Percentiles rank a stretch among this genome's conserved stretches.
Evolutionary conservation across 2,888 invertebrate genomes (phyloP).

Genomic region (Dorcus parallelipipedus): DNA sequence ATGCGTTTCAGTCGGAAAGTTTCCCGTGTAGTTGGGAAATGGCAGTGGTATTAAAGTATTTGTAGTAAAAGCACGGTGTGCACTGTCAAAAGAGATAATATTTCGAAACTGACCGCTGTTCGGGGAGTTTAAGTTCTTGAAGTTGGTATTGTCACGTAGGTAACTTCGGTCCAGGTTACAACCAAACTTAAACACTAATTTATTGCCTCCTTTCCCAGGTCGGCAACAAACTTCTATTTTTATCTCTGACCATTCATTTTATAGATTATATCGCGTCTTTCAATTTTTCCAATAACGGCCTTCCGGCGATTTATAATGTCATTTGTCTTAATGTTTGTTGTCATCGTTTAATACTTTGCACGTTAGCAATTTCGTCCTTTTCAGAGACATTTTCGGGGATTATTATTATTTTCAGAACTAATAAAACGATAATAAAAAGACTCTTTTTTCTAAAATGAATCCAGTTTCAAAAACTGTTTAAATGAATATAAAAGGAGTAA

Average conservation of each 20-base stretch:
- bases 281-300: constrained; percentile 1
- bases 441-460: no score
- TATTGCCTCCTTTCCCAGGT: constrained; percentile 18
- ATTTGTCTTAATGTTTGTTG: not conserved
- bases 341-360: no score
- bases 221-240: constrained; percentile 14
- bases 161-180: constrained; percentile 8
- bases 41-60: not conserved
- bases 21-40: no score
- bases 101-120: constrained; percentile 23
- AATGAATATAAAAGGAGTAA: no score
- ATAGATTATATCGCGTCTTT: constrained; percentile 1
- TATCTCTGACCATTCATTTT: constrained; percentile 4
- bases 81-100: constrained; percentile 24
- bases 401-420: no score
- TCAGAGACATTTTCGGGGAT: no score
- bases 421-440: no score
- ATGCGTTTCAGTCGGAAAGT: no score
- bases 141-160: constrained; percentile 12
- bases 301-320: not conserved
- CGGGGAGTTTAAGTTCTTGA: constrained; percentile 10
- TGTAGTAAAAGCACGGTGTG: constrained; percentile 1
- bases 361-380: no score
- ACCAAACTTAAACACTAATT: constrained; percentile 20
- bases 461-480: no score